A percentile compares a stretch with the other conserved stretches of the same genome.
phyloP scores from a whole-genome alignment of 2,888 invertebrate species.

The Xiphydria camelus region DNA sequence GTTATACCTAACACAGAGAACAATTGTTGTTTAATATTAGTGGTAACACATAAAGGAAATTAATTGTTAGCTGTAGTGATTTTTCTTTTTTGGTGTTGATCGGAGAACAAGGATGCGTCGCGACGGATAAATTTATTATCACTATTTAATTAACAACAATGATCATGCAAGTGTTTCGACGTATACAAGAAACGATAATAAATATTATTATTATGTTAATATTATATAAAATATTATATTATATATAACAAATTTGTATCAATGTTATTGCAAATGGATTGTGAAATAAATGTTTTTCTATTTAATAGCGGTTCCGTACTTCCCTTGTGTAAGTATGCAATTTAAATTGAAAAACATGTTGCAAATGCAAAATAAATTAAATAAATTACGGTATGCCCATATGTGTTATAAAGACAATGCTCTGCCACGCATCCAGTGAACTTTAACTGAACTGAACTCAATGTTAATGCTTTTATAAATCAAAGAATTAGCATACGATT shows the following conservation, averaged over 20 bases:
- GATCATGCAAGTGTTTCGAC: neutral
- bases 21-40: conserved; percentile 24
- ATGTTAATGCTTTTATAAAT: no score
- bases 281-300: conserved; percentile 49
- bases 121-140: conserved; percentile 1
- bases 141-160: neutral
- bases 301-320: no score
- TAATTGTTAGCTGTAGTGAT: conserved; percentile 15
- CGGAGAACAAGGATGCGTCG: neutral
- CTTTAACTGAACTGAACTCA: no score
- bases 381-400: no score
- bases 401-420: no score
- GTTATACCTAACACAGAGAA: conserved; percentile 22
- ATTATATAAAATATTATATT: conserved; percentile 33
- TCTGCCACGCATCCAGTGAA: no score
- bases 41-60: conserved; percentile 6
- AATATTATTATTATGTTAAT: conserved; percentile 31
- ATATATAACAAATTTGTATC: conserved; percentile 41
- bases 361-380: no score
- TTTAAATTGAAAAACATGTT: no score
- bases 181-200: conserved; percentile 4
- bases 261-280: conserved; percentile 44
- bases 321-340: no score
- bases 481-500: no score
- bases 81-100: conserved; percentile 8